phyloP scores from a whole-genome alignment of 2,888 invertebrate species.

The Erynnis tages region DNA sequence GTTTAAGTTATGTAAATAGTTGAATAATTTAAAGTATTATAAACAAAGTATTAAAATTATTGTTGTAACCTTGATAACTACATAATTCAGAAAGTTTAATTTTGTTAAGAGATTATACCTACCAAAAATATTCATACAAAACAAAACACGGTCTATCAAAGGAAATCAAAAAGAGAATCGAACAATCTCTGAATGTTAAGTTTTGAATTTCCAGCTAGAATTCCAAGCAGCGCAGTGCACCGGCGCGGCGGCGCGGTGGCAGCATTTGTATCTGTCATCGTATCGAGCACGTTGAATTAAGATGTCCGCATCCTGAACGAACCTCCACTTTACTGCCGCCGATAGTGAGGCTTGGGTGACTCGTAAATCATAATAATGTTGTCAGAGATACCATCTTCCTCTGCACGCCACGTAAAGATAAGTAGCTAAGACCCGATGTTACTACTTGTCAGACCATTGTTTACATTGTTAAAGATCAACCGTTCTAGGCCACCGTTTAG shows the following conservation, averaged over 20 bases:
- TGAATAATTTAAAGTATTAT: too few relatives aligned
- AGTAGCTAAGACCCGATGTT: neutral
- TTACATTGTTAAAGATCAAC: neutral
- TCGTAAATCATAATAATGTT: constrained; percentile 53
- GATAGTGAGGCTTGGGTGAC: constrained; percentile 42
- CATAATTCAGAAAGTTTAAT: too few relatives aligned
- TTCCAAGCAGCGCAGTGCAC: constrained; percentile 4
- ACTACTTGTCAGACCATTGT: neutral
- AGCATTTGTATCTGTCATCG: constrained; percentile 21
- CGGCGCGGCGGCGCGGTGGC: neutral
- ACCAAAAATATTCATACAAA: too few relatives aligned
- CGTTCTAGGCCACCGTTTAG: too few relatives aligned
- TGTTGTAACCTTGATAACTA: too few relatives aligned
- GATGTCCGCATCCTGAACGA: constrained; percentile 63
- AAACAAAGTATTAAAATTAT: too few relatives aligned
- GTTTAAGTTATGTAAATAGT: too few relatives aligned
- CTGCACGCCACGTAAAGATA: neutral
- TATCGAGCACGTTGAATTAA: constrained; percentile 49
- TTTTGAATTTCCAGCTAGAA: neutral
- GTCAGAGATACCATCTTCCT: constrained; percentile 22
- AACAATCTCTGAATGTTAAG: neutral
- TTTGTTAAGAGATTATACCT: too few relatives aligned
- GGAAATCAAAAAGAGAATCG: too few relatives aligned
- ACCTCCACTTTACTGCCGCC: constrained; percentile 49
- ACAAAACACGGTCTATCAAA: too few relatives aligned